Percentiles rank a stretch among this genome's conserved stretches.
These are phyloP conservation scores for Protodeltote pygarga DNA, from an alignment of 2,888 invertebrate genomes.

Conservation along the genomic window DNA sequence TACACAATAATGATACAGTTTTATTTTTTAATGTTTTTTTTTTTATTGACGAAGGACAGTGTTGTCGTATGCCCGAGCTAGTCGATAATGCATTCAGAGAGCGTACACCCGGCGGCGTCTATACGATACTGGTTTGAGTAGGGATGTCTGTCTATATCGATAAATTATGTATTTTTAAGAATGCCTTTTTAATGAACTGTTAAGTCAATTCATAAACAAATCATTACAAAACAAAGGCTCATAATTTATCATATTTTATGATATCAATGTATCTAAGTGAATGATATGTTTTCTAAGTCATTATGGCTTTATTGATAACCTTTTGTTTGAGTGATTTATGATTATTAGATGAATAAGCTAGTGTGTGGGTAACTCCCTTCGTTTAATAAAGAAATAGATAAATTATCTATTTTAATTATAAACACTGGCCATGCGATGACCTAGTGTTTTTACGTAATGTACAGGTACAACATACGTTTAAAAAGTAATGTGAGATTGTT, in stretches of 20 bases:
- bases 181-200: too few species aligned
- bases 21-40: conserved; percentile 23
- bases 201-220: too few species aligned
- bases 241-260: too few species aligned
- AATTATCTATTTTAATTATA: too few species aligned
- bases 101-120: conserved; percentile 55
- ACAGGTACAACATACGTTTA: too few species aligned
- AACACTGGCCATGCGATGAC: too few species aligned
- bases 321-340: conserved; percentile 8
- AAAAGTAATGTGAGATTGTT: too few species aligned
- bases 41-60: conserved; percentile 44
- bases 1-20: conserved; percentile 23
- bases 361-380: too few species aligned
- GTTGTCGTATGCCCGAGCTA: conserved; percentile 51
- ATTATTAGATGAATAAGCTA: too few species aligned
- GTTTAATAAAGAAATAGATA: too few species aligned
- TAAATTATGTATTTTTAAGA: conserved; percentile 34
- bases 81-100: conserved; percentile 65
- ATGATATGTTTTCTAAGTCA: not conserved
- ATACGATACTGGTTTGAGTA: conserved; percentile 56
- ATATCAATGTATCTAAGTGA: not conserved
- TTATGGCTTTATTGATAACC: not conserved
- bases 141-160: conserved; percentile 55
- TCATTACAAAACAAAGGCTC: too few species aligned
- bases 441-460: too few species aligned